Evolutionary conservation across 2,113 vertebrate species (phyloP).

Genomic region (Sander vitreus): DNA sequence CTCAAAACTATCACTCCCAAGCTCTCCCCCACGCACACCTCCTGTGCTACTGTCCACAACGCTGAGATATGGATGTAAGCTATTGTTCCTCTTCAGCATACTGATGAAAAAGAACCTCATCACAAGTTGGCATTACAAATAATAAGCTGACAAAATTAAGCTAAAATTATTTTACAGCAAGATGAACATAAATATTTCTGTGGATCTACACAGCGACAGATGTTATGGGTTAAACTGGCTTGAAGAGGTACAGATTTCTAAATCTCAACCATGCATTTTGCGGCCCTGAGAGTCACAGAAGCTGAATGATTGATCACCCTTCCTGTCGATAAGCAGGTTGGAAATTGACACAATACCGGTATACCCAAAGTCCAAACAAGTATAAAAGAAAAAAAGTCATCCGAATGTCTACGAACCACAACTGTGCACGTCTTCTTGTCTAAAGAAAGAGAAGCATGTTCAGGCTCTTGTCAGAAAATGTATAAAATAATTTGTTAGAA

Average conservation of each 20-base stretch:
- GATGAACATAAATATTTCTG: neutral
- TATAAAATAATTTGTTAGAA: no score
- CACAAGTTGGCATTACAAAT: neutral
- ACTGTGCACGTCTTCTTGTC: neutral
- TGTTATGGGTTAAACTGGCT: neutral
- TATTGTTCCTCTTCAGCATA: neutral
- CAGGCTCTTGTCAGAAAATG: neutral
- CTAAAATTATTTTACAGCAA: neutral
- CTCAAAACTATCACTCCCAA: slow-evolving; percentile 5
- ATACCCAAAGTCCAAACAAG: neutral
- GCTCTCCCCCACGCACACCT: neutral
- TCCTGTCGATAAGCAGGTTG: neutral
- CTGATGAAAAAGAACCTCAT: neutral
- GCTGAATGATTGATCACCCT: neutral
- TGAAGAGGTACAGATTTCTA: neutral
- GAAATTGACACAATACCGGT: neutral
- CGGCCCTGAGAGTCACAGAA: neutral
- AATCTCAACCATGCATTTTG: neutral
- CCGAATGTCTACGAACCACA: no score
- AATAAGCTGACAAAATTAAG: neutral
- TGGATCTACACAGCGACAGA: no score
- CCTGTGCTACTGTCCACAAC: slow-evolving; percentile 4
- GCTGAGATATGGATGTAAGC: slow-evolving; percentile 35
- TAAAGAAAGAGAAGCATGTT: neutral
- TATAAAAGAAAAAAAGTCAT: neutral